Conservation (phyloP, 2,888 invertebrate species). For the Harpalus rufipes region DNA sequence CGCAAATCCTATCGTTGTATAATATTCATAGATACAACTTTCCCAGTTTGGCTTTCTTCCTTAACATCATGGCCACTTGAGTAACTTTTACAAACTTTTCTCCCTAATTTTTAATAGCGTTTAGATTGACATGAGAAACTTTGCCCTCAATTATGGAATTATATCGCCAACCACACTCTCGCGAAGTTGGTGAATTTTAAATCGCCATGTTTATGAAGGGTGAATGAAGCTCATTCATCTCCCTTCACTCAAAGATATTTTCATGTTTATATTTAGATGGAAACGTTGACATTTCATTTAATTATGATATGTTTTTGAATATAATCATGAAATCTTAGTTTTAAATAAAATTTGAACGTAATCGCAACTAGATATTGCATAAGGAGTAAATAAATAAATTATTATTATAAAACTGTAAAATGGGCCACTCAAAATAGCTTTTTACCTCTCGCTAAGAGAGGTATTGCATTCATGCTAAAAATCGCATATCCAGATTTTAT, state of each 20-base stretch:
- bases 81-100: conserved; percentile 51
- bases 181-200: conserved; percentile 22
- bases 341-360: too few species aligned
- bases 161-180: conserved; percentile 26
- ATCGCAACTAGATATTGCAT: too few species aligned
- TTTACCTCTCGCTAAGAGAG: too few species aligned
- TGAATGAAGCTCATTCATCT: not conserved
- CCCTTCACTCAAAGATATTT: not conserved
- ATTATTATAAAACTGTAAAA: too few species aligned
- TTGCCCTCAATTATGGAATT: conserved; percentile 46
- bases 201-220: not conserved
- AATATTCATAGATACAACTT: conserved; percentile 62
- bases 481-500: too few species aligned
- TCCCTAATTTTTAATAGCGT: conserved; percentile 51
- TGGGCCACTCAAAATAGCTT: too few species aligned
- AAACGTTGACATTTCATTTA: too few species aligned
- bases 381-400: too few species aligned
- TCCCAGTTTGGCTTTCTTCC: conserved; percentile 46
- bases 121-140: conserved; percentile 48
- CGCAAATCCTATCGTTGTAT: conserved; percentile 56
- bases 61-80: conserved; percentile 48
- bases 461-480: too few species aligned
- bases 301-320: too few species aligned
- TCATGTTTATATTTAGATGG: not conserved
- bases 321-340: too few species aligned